phyloP scores from a whole-genome alignment of 2,888 invertebrate species.

The Drosophila histrio region DNA sequence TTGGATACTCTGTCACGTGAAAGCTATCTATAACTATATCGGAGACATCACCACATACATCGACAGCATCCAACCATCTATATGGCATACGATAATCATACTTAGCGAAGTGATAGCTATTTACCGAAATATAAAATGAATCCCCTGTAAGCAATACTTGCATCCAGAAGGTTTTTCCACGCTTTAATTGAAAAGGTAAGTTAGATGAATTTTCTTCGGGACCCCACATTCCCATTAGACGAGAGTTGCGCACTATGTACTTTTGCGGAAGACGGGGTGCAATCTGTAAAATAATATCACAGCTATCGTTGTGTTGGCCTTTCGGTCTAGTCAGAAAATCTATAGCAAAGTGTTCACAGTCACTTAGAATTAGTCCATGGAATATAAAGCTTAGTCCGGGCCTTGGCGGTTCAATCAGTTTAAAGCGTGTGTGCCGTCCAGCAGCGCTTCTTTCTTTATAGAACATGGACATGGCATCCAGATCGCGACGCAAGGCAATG shows the following conservation, averaged over 20 bases:
- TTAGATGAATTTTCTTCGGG: conserved; percentile 87
- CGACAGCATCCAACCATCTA: conserved; percentile 85
- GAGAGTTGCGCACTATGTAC: conserved; percentile 90
- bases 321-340: conserved; percentile 40
- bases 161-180: conserved; percentile 83
- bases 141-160: conserved; percentile 86
- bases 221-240: conserved; percentile 88
- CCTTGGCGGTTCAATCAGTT: conserved; percentile 23
- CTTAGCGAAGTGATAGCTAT: conserved; percentile 89
- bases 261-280: conserved; percentile 90
- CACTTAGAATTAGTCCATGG: conserved; percentile 50
- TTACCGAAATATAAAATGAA: conserved; percentile 87
- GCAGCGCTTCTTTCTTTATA: conserved; percentile 55
- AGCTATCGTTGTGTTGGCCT: neutral
- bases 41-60: conserved; percentile 87
- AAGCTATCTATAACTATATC: conserved; percentile 85
- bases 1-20: conserved; percentile 72
- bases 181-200: conserved; percentile 81
- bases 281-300: conserved; percentile 90
- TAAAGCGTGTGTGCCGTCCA: conserved; percentile 27
- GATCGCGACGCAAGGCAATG: conserved; percentile 41
- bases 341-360: conserved; percentile 62
- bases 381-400: conserved; percentile 63
- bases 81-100: conserved; percentile 87
- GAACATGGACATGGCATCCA: conserved; percentile 58